Evolutionary conservation across 2,113 vertebrate genomes (phyloP), one percentile per base, ranked within the genome.

Genomic region (Phylloscopus trochilus): DNA sequence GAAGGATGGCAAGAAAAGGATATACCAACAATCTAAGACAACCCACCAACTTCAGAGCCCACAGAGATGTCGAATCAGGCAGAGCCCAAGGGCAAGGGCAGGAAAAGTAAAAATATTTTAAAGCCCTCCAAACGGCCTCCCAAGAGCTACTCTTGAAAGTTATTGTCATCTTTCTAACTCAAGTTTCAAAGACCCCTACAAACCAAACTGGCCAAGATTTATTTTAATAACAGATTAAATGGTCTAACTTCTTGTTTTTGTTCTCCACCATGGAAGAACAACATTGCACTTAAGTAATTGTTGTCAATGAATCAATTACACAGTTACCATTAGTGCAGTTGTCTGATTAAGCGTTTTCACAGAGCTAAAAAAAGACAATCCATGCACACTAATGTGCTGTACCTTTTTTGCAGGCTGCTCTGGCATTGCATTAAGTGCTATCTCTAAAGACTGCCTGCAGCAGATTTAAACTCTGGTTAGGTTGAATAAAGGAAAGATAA

Each of bases 381-480:
- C 73, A 73, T 0, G 0, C 24, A 58, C 58, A 39, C 35, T 51
- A 75, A 81, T 56, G 53, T 15, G 41, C 26, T 69, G 41, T 73
- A 79, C 62, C 69, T 90, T 90, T 90, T 83, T 73, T 89, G 76
- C 66, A 72, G 74, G 69, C 62, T 87, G 46, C 31, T 59, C 77
- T 89, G 78, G 60, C 44, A 49, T 21, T 2, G 24, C 70, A 93
- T 67, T 89, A 76, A 94, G 46, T 24, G 37, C 58, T 92, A 46
- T 93, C 87, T 80, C 89, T 77, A 87, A 75, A 87, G 64, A 67
- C 7, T 70, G 83, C 88, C 94, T 92, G 88, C 44, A 94, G 92
- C 30, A 0, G 53, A 91, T 92, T 92, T 84, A 63, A 89, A 90
- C 72, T 90, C 76, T 87, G 37, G 51, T 93, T 88, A 49, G 26